phyloP scores from a whole-genome alignment of 2,113 vertebrate genomes.

The Pedetes capensis region DNA sequence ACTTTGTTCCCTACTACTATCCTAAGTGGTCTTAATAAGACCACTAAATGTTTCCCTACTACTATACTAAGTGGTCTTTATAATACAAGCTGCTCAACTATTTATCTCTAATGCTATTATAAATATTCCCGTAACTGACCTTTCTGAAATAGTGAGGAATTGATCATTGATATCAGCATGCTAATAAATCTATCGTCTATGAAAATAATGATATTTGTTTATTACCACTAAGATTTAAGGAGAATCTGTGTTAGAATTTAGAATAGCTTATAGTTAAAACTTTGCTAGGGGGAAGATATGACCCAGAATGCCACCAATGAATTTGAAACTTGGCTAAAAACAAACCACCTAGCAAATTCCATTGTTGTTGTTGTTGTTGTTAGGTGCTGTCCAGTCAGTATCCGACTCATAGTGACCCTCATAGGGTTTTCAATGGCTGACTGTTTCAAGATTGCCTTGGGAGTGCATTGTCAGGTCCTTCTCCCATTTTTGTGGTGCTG shows the following conservation, averaged over 20 bases:
- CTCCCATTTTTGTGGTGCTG: no score
- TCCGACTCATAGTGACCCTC: no score
- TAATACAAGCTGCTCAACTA: background rate
- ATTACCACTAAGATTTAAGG: constrained; percentile 37
- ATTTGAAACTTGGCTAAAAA: constrained; percentile 33
- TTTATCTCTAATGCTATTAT: constrained; percentile 32
- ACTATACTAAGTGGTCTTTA: background rate
- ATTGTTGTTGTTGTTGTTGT: no score
- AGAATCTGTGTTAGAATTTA: constrained; percentile 18
- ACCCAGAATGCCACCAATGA: constrained; percentile 1
- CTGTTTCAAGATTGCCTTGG: no score
- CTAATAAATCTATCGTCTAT: constrained; percentile 33
- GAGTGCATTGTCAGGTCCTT: no score
- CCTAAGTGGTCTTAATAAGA: background rate
- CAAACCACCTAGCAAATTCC: background rate
- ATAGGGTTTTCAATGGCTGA: no score
- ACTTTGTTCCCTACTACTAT: background rate
- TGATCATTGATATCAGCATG: background rate
- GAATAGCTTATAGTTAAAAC: constrained; percentile 19
- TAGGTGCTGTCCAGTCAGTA: no score
- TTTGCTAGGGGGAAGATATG: constrained; percentile 5
- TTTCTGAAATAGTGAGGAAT: constrained; percentile 25
- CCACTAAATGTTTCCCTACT: background rate
- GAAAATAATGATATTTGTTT: constrained; percentile 37
- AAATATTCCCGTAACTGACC: constrained; percentile 21